A percentile compares a stretch with the other conserved stretches of the same genome.
These are phyloP conservation scores for Ciconia maguari DNA, from an alignment of 2,113 vertebrate genomes.

Conservation along the genomic window DNA sequence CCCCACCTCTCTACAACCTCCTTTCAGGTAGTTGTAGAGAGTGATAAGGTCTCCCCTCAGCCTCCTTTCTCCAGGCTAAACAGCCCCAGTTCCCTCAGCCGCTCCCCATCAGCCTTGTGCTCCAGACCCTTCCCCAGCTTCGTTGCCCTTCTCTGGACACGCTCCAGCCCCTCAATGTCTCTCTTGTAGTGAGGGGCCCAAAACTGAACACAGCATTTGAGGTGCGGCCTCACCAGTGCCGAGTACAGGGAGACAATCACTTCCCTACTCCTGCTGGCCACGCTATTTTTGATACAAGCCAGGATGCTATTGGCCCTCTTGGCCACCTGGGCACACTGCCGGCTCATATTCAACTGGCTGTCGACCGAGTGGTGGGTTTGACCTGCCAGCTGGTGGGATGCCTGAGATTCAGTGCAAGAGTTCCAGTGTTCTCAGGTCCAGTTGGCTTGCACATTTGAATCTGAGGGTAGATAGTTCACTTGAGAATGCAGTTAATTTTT, in stretches of 20 bases:
- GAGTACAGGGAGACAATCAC: fast-evolving
- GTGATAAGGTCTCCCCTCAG: not conserved
- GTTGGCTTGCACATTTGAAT: not conserved
- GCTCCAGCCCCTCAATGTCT: not conserved
- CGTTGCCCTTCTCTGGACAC: not conserved
- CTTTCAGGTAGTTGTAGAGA: not conserved
- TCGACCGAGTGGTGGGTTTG: not conserved
- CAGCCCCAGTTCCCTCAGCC: not conserved
- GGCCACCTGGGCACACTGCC: not conserved
- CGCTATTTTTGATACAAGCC: not conserved
- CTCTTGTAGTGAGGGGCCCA: not conserved
- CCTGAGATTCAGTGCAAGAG: not conserved
- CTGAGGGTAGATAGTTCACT: not conserved
- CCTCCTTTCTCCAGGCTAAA: not conserved
- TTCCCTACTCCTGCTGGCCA: not conserved
- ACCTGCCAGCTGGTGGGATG: not conserved
- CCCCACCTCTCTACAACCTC: not conserved
- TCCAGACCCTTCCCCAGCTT: not conserved
- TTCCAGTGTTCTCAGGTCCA: not conserved
- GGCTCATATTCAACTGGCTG: not conserved
- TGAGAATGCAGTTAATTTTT: not conserved
- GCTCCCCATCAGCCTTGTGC: not conserved
- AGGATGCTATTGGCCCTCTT: not conserved
- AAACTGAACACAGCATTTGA: not conserved
- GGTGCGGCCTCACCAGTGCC: no score